Base-by-base conservation (phyloP, 2,113 vertebrate genomes). In the Tretioscincus oriximinensis region DNA sequence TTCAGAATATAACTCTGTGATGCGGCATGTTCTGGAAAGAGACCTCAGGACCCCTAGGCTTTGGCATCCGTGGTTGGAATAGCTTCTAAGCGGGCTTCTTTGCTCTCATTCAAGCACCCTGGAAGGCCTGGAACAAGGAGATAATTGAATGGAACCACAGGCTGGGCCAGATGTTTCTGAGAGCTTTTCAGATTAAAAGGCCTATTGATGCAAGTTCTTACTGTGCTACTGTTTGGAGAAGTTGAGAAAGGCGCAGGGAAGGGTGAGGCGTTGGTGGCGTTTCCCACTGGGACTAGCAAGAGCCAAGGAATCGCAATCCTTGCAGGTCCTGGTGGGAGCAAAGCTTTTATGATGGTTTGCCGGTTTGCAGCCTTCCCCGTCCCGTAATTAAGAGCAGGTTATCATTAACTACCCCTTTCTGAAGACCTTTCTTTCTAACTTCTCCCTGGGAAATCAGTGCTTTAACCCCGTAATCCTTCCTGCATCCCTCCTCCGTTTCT, bases 81-180 rank as follows among this genome's bases (percentile, higher is more conserved):
- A 72, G 45, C 20, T 80, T 3, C 14, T 54, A 21, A 47, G 0
- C 49, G 35, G 2, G 80, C 72, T 58, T 70, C 67, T 49, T 61
- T 2, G 49, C 60, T 0, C 64, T 51, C 8, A 0, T 83, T 4
- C 14, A 24, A 45, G 61, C 16, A 0, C 24, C 83, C 77, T 26
- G 83, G 16, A 28, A 47, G 0, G 22, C 41, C 0, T 5, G 79
- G 87, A 89, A 81, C 80, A 90, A 91, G 89, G 61, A 60, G 72
- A 81, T 71, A 81, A 90, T 90, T 92, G 87, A 90, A 75, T 49
- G 41, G 80, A 66, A 77, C 26, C 3, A 74, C 81, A 72, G 84
- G 84, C 78, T 65, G 1, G 1, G 81, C 69, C 89, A 90, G 84
- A 91, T 90, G 86, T 82, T 86, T 73, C 82, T 5, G 35, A 0